phyloP scores from a whole-genome alignment of 2,888 invertebrate genomes.

The Hirtodrosophila trivittata region DNA sequence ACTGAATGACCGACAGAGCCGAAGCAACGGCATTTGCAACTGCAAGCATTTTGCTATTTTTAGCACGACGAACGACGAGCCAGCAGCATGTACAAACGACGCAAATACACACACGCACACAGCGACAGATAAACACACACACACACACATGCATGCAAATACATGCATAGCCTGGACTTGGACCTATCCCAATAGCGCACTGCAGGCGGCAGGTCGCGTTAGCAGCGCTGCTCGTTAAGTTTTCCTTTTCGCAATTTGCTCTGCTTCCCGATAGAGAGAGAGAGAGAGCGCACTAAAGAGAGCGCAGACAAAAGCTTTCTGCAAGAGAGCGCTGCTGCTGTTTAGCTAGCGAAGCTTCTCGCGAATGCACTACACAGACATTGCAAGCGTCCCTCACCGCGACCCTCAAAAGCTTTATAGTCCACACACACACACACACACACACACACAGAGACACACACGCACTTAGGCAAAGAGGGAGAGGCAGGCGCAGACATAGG shows the following conservation, averaged over 20 bases:
- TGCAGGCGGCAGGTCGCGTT: conserved; percentile 63
- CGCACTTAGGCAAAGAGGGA: too few relatives aligned
- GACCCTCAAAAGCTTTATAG: conserved; percentile 72
- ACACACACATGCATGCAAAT: conserved; percentile 10
- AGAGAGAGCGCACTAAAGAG: conserved; percentile 3
- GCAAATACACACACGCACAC: conserved; percentile 11
- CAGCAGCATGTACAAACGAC: conserved; percentile 16
- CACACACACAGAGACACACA: conserved; percentile 16
- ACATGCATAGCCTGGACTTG: conserved; percentile 58
- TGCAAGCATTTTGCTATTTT: conserved; percentile 68
- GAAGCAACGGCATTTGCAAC: conserved; percentile 41
- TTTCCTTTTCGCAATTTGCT: conserved; percentile 51
- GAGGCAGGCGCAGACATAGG: conserved; percentile 68
- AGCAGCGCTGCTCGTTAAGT: conserved; percentile 37
- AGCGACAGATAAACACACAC: conserved; percentile 11
- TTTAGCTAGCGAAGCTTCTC: background rate
- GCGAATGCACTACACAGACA: conserved; percentile 30
- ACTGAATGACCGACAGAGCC: conserved; percentile 60
- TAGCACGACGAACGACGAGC: conserved; percentile 45
- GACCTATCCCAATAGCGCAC: conserved; percentile 68
- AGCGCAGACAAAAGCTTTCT: conserved; percentile 16
- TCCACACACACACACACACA: conserved; percentile 2
- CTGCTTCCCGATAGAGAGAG: conserved; percentile 18
- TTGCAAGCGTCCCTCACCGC: conserved; percentile 68
- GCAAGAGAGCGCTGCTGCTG: background rate